Evolutionary conservation across 2,888 invertebrate species (phyloP), one percentile per base, ranked within the genome.

Genomic region (Microplitis deprimator): DNA sequence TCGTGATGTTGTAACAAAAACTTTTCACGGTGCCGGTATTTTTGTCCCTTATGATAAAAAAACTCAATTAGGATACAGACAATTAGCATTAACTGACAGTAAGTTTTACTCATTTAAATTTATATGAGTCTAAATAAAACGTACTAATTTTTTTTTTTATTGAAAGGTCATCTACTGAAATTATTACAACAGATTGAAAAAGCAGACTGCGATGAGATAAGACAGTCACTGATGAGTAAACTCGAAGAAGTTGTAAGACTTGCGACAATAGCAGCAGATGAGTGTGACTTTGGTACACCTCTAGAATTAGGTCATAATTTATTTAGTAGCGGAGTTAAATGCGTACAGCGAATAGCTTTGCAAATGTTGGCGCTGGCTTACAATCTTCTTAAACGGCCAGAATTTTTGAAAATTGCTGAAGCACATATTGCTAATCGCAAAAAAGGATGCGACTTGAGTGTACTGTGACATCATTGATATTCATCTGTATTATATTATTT

Each of bases 281-380:
- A 99, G 89, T 95, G 96, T 87, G 98, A 98, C 89, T 98, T 97
- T 90, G 98, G 98, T 0, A 97, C 97, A 74, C 95, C 97, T 0
- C 89, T 98, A 1, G 98, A 98, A 89, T 91, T 96, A 60, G 98
- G 97, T 0, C 93, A 97, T 82, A 94, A 96, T 89, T 90, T 98
- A 69, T 96, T 98, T 87, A 94, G 93, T 79, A 95, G 94, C 77
- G 96, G 96, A 0, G 89, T 93, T 73, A 90, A 92, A 70, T 91
- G 92, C 79, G 91, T 98, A 17, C 94, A 97, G 87, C 90, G 91
- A 4, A 92, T 93, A 65, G 92, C 94, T 2, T 87, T 92, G 59
- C 92, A 92, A 79, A 91, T 95, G 82, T 90, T 98, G 40, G 91
- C 92, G 16, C 92, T 95, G 8, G 95, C 95, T 0, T 98, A 98